A percentile compares a stretch with the other conserved stretches of the same genome.
Evolutionary conservation across 2,888 invertebrate genomes (phyloP).

Genomic region (Meteorus colon): DNA sequence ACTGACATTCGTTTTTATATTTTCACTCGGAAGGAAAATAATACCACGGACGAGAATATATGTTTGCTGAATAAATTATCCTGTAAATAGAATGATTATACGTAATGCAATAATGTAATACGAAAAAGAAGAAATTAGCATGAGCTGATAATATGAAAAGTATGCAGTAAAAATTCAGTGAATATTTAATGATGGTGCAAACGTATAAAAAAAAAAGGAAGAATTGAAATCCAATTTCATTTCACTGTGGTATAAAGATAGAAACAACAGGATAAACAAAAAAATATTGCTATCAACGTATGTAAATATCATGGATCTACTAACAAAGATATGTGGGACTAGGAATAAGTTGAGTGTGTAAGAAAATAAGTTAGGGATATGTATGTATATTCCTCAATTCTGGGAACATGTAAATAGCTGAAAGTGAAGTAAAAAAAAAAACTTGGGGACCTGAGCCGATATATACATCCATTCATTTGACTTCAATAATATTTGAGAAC

Average conservation of each 20-base stretch:
- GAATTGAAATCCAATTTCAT: background rate
- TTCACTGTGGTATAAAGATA: background rate
- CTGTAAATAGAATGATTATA: background rate
- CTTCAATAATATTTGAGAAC: slow-evolving; percentile 8
- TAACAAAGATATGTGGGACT: background rate
- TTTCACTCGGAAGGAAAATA: background rate
- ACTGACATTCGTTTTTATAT: background rate
- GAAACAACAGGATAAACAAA: background rate
- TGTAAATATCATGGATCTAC: slow-evolving; percentile 11
- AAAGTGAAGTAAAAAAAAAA: slow-evolving; percentile 52
- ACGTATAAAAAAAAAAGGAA: background rate
- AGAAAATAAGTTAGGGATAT: slow-evolving; percentile 21
- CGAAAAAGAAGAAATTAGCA: background rate
- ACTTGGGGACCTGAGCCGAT: slow-evolving; percentile 69
- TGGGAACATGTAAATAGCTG: slow-evolving; percentile 60
- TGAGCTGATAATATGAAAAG: background rate
- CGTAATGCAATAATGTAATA: background rate
- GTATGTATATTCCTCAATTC: slow-evolving; percentile 23
- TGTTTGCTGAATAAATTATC: background rate
- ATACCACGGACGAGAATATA: no score
- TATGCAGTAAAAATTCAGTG: background rate
- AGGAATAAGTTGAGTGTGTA: slow-evolving; percentile 26
- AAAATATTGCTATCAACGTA: slow-evolving; percentile 4
- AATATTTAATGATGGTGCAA: background rate
- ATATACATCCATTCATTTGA: slow-evolving; percentile 49